A percentile compares a stretch with the other conserved stretches of the same genome.
phyloP scores from a whole-genome alignment of 1,140 invertebrate genomes.

The Drosophila bocqueti region DNA sequence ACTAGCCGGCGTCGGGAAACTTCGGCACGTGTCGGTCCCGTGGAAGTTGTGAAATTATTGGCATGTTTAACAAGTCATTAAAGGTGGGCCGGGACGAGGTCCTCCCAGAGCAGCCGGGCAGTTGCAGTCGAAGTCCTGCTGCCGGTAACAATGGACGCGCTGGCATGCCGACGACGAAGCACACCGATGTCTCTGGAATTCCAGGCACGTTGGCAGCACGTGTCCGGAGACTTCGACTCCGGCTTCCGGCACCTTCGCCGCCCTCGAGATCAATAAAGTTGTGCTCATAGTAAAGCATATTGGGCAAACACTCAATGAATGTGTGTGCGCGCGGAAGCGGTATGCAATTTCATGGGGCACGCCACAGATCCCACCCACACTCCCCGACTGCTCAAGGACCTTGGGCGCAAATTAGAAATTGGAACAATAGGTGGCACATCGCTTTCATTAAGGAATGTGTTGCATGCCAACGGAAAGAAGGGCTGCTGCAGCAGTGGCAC shows the following conservation, averaged over 20 bases:
- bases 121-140: constrained; percentile 28
- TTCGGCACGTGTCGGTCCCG: constrained; percentile 67
- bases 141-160: constrained; percentile 50
- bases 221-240: constrained; percentile 61
- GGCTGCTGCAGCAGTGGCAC: constrained; percentile 55
- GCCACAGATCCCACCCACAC: constrained; percentile 16
- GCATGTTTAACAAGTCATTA: constrained; percentile 82
- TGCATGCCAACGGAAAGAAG: constrained; percentile 70
- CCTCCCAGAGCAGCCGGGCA: constrained; percentile 7
- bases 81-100: constrained; percentile 22
- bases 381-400: constrained; percentile 65
- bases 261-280: constrained; percentile 56
- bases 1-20: constrained; percentile 66
- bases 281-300: constrained; percentile 28
- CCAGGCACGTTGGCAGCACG: constrained; percentile 77
- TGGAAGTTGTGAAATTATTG: constrained; percentile 80
- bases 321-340: constrained; percentile 42
- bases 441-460: constrained; percentile 78
- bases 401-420: constrained; percentile 77
- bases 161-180: constrained; percentile 55
- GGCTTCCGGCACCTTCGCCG: constrained; percentile 36
- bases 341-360: constrained; percentile 69
- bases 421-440: constrained; percentile 75
- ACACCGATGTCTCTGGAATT: constrained; percentile 73
- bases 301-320: constrained; percentile 36